phyloP scores from a whole-genome alignment of 2,888 invertebrate genomes.

The Biston stratarius region DNA sequence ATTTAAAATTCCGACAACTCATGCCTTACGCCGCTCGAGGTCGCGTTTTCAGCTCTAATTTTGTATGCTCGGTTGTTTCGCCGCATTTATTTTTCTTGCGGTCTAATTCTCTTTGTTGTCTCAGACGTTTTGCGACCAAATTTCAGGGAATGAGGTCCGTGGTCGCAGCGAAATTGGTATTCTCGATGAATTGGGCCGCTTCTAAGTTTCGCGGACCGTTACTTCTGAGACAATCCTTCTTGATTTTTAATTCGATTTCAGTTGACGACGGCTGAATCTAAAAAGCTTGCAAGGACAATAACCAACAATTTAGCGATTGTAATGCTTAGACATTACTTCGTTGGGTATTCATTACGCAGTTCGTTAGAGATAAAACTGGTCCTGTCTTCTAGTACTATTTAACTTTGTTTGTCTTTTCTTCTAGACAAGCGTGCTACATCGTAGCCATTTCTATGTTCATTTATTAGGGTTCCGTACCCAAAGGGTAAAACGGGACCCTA shows the following conservation, averaged over 20 bases:
- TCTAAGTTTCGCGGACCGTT: slow-evolving; percentile 66
- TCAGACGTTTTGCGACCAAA: slow-evolving; percentile 83
- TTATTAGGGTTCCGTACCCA: too few species aligned
- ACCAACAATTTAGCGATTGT: slow-evolving; percentile 26
- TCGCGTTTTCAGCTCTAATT: slow-evolving; percentile 64
- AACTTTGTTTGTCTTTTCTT: background rate
- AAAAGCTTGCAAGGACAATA: slow-evolving; percentile 36
- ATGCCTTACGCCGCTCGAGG: slow-evolving; percentile 17
- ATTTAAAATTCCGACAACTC: slow-evolving; percentile 14
- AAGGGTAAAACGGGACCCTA: too few species aligned
- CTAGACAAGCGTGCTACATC: too few species aligned
- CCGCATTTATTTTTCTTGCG: slow-evolving; percentile 84
- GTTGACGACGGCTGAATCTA: slow-evolving; percentile 41
- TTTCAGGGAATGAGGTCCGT: slow-evolving; percentile 81
- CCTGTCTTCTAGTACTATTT: too few species aligned
- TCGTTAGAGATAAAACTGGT: background rate
- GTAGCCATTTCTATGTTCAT: too few species aligned
- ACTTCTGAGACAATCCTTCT: slow-evolving; percentile 57
- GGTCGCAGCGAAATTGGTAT: slow-evolving; percentile 82
- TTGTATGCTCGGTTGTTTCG: slow-evolving; percentile 80
- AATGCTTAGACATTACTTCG: slow-evolving; percentile 12
- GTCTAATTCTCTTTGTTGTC: slow-evolving; percentile 85
- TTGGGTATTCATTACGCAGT: background rate
- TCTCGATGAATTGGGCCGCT: slow-evolving; percentile 77
- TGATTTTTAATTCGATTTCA: slow-evolving; percentile 76